Conservation (phyloP, 2,113 vertebrate genomes). For the Ptychochromis oligacanthus region DNA sequence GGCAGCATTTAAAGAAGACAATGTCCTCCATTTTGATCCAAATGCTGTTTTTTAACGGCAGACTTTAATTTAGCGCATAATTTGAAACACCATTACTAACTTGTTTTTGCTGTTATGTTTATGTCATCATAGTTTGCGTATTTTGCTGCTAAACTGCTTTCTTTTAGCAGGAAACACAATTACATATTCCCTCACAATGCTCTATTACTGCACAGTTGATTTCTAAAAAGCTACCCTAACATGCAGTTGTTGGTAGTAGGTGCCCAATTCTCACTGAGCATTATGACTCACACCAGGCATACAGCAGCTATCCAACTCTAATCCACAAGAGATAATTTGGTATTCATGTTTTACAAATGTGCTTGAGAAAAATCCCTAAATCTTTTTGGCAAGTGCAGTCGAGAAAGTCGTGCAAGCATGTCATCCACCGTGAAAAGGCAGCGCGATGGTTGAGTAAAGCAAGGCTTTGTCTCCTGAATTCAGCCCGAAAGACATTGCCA, state of each 20-base stretch:
- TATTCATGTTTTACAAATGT: conserved; percentile 82
- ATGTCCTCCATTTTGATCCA: conserved; percentile 22
- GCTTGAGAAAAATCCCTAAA: conserved; percentile 78
- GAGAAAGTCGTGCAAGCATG: conserved; percentile 71
- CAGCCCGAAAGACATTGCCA: conserved; percentile 61
- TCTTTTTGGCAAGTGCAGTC: conserved; percentile 75
- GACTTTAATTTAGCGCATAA: neutral
- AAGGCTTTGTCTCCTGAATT: conserved; percentile 72
- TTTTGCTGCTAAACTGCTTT: neutral
- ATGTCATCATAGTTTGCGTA: neutral
- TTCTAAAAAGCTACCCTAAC: conserved; percentile 51
- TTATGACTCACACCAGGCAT: conserved; percentile 70
- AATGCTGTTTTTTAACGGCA: neutral
- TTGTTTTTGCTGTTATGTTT: conserved; percentile 1
- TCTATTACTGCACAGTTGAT: conserved; percentile 35
- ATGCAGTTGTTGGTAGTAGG: conserved; percentile 59
- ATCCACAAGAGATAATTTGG: conserved; percentile 78
- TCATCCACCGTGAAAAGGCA: conserved; percentile 76
- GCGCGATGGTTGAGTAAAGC: conserved; percentile 62
- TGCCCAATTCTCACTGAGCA: conserved; percentile 53
- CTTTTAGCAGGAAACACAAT: conserved; percentile 23
- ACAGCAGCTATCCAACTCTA: conserved; percentile 72
- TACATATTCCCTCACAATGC: conserved; percentile 43
- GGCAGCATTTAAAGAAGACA: conserved; percentile 35
- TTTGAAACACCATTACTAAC: neutral